Evolutionary conservation across 2,888 invertebrate genomes (phyloP).

Genomic region (Nesidiocoris tenuis): DNA sequence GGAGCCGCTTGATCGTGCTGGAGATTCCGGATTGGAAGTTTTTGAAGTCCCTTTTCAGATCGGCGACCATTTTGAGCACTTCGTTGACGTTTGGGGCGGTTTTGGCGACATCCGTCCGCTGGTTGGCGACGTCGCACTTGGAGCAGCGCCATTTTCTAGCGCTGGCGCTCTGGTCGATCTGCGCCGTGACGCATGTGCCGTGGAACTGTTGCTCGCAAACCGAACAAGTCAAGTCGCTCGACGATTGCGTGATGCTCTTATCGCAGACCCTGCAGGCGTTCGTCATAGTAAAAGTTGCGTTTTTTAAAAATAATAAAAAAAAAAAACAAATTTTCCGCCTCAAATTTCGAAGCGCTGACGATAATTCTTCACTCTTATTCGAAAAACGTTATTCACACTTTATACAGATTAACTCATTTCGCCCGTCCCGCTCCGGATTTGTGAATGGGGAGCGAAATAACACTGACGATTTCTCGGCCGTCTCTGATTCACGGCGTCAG

Average conservation of each 20-base stretch:
- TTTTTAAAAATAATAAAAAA: too few species aligned
- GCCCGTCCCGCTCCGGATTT: neutral
- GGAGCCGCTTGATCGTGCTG: slow-evolving; percentile 19
- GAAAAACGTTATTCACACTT: too few species aligned
- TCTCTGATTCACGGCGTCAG: neutral
- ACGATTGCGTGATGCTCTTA: neutral
- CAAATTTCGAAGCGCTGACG: too few species aligned
- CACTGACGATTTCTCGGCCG: neutral
- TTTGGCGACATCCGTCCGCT: neutral
- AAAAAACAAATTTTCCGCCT: too few species aligned
- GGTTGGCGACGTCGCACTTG: slow-evolving; percentile 3
- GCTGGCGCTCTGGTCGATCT: neutral
- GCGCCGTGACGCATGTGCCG: neutral
- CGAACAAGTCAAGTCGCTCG: slow-evolving; percentile 1
- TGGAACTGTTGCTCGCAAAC: slow-evolving; percentile 9
- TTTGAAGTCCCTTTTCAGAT: slow-evolving; percentile 23
- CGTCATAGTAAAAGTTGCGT: too few species aligned
- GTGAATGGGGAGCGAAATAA: neutral
- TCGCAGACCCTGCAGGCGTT: slow-evolving; percentile 11
- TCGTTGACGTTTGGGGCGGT: slow-evolving; percentile 6
- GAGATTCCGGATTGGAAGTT: slow-evolving; percentile 11
- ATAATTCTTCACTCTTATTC: too few species aligned
- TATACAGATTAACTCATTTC: too few species aligned
- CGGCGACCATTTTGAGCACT: slow-evolving; percentile 5
- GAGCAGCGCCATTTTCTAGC: slow-evolving; percentile 10